Base-by-base conservation (phyloP, 1,140 invertebrate genomes). In the Drosophila athabasca region DNA sequence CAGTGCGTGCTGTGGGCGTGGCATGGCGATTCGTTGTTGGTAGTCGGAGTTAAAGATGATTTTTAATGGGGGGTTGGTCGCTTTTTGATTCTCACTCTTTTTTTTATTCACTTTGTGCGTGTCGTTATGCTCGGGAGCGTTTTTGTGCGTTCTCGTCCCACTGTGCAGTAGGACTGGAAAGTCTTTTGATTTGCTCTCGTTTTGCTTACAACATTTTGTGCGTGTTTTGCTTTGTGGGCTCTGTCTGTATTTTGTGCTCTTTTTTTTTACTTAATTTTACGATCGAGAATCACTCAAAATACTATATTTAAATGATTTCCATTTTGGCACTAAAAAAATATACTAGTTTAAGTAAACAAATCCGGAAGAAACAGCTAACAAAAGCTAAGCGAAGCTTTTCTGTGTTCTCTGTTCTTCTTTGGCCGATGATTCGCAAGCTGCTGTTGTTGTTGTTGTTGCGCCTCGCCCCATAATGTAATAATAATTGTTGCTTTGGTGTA, bases 191-290 rank as follows among this genome's bases (percentile, higher is more conserved):
- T 31, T 31, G 58, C 50, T 67, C 19, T 26, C 9, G 35, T 54
- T 22, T 67, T 51, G 19, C 45, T 69, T 76, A 89, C 65, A 88
- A 83, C 83, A 88, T 87, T 88, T 88, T 88, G 79, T 85, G 62
- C 68, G 31, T 50, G 17, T 19, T 19, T 73, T 26, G 24, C 5
- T 26, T 26, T 26, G 49, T 75, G 59, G 44, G 29, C 15, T 24
- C 19, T 31, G 55, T 55, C 24, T 62, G 49, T 39, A 45, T 57
- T 58, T 62, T 52, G 31, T 65, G 60, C 44, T 73, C 62, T 26
- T 44, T 22, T 26, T 44, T 22, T 50, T 19, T 79, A 13, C 54
- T 58, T 44, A 24, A 54, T 52, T 71, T 51, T 50, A 41, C 71
- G 53, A 67, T 48, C 35, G 35, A 13, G 35, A 39, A 11, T 26